These are phyloP conservation scores for Gymnoscopelus microlampas DNA, from an alignment of 2,797 vertebrate species.

Conservation along the genomic window DNA sequence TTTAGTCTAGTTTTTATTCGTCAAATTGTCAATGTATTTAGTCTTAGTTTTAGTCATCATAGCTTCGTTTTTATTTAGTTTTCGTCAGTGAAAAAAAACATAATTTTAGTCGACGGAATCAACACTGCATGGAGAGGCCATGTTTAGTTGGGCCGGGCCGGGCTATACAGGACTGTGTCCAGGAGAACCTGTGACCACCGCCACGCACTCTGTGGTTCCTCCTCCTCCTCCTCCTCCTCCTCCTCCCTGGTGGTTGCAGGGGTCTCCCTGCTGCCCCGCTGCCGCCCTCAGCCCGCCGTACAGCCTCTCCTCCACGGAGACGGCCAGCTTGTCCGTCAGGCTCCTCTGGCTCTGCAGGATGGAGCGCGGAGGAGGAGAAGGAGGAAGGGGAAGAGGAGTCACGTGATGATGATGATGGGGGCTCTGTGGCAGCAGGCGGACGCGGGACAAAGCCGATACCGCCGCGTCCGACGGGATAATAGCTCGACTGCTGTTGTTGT, in stretches of 20 bases:
- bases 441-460: neutral
- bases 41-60: too few relatives aligned
- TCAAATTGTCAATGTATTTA: too few relatives aligned
- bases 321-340: conserved; percentile 83
- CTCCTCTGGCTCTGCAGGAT: conserved; percentile 48
- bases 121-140: too few relatives aligned
- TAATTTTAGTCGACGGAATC: too few relatives aligned
- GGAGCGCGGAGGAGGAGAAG: conserved; percentile 1
- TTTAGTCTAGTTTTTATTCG: too few relatives aligned
- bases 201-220: conserved; percentile 49
- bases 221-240: too few relatives aligned
- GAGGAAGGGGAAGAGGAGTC: too few relatives aligned
- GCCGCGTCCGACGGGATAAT: conserved; percentile 48
- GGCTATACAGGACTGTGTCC: conserved; percentile 85
- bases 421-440: too few relatives aligned
- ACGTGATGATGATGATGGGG: too few relatives aligned
- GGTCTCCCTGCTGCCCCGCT: conserved; percentile 24
- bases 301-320: conserved; percentile 85
- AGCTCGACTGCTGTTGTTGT: conserved; percentile 79
- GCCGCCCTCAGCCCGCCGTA: conserved; percentile 76
- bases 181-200: conserved; percentile 76
- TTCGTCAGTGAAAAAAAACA: too few relatives aligned
- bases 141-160: too few relatives aligned
- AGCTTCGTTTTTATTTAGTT: too few relatives aligned
- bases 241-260: conserved; percentile 45